A percentile compares a stretch with the other conserved stretches of the same genome.
phyloP scores from a whole-genome alignment of 2,888 invertebrate species.

The Oscheius myriophilus region DNA sequence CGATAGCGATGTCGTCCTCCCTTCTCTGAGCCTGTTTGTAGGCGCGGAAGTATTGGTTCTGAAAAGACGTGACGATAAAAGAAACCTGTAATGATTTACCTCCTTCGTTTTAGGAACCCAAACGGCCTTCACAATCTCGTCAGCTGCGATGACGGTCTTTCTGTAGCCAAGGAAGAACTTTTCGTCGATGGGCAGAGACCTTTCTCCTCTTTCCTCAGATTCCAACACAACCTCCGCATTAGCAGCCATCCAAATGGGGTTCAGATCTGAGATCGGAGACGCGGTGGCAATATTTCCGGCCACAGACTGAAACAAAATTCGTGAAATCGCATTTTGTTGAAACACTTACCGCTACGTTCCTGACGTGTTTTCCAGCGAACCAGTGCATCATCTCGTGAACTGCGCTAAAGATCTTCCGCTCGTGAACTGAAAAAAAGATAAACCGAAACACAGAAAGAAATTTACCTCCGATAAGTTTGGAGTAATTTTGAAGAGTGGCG shows the following conservation, averaged over 20 bases:
- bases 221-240: conserved; percentile 70
- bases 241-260: conserved; percentile 88
- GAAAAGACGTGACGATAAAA: too few species aligned
- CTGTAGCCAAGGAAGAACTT: conserved; percentile 88
- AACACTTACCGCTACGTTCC: conserved; percentile 83
- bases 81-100: conserved; percentile 54
- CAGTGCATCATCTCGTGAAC: conserved; percentile 82
- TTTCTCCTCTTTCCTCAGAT: conserved; percentile 62
- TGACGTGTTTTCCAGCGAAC: conserved; percentile 93
- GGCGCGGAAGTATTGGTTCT: conserved; percentile 82
- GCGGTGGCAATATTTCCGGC: conserved; percentile 94
- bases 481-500: conserved; percentile 76
- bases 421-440: conserved; percentile 38
- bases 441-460: background rate
- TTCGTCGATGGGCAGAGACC: conserved; percentile 76
- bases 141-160: conserved; percentile 79
- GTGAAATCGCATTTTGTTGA: too few species aligned
- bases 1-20: conserved; percentile 95
- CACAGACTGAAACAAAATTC: conserved; percentile 79
- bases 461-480: conserved; percentile 74
- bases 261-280: conserved; percentile 94
- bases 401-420: conserved; percentile 47
- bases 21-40: conserved; percentile 90
- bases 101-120: conserved; percentile 81
- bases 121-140: conserved; percentile 85